phyloP scores from a whole-genome alignment of 2,888 invertebrate species.

The Volucella inanis region DNA sequence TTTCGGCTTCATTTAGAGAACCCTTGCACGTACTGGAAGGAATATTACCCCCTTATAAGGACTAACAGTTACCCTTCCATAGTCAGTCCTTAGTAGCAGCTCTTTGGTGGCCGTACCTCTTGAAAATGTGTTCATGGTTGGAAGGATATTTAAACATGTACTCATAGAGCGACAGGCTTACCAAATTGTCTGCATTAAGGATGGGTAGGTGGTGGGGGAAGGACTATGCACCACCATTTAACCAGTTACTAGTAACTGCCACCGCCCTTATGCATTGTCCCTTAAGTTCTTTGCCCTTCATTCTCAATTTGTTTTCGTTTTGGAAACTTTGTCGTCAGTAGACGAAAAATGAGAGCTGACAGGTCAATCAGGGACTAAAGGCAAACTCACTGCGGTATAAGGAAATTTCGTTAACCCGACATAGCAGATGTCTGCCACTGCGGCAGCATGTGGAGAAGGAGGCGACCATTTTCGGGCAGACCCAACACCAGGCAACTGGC shows the following conservation, averaged over 20 bases:
- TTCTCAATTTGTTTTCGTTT: conserved; percentile 20
- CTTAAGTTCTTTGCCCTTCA: background rate
- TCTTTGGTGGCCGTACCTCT: conserved; percentile 17
- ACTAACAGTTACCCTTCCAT: background rate
- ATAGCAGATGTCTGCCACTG: conserved; percentile 52
- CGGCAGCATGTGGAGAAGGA: conserved; percentile 9
- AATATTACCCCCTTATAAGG: conserved; percentile 1
- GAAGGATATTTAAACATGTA: conserved; percentile 9
- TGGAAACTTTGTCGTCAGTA: conserved; percentile 50
- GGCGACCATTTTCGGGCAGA: conserved; percentile 17
- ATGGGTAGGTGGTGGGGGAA: no score
- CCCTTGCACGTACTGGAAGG: background rate
- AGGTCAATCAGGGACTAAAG: conserved; percentile 54
- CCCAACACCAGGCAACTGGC: conserved; percentile 41
- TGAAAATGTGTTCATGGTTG: conserved; percentile 21
- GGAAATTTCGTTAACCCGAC: conserved; percentile 31
- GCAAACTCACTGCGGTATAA: conserved; percentile 45
- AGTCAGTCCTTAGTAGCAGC: background rate
- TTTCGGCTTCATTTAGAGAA: conserved; percentile 19
- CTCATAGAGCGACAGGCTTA: conserved; percentile 2
- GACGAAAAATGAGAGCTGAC: conserved; percentile 60
- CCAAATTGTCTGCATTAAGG: no score
- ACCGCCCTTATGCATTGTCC: conserved; percentile 8
- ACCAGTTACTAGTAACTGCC: no score
- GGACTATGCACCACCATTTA: conserved; percentile 2